Evolutionary conservation across 2,797 vertebrate species (phyloP).

Genomic region (Rhyacichthys aspro): DNA sequence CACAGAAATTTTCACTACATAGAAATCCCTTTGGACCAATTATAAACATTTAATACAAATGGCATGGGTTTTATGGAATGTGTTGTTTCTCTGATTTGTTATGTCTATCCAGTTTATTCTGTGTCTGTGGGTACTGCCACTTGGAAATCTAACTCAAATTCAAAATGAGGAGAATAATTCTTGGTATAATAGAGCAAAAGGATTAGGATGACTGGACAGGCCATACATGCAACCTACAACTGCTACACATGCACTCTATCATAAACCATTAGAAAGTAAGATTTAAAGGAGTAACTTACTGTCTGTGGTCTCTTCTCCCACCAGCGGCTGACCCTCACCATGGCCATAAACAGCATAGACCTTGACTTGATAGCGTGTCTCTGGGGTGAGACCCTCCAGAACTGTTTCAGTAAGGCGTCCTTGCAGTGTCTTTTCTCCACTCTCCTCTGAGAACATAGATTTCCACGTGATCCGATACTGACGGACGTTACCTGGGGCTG

Average conservation of each 20-base stretch:
- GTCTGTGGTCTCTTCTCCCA: slow-evolving; percentile 93
- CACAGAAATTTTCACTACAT: background rate
- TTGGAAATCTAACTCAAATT: too few relatives aligned
- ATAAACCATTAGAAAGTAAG: slow-evolving; percentile 3
- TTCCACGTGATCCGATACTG: slow-evolving; percentile 91
- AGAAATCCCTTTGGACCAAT: too few relatives aligned
- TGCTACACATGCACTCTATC: background rate
- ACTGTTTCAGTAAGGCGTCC: slow-evolving; percentile 85
- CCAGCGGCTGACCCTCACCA: slow-evolving; percentile 89
- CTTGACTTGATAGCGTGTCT: slow-evolving; percentile 94
- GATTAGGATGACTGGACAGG: too few relatives aligned
- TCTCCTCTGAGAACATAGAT: slow-evolving; percentile 87
- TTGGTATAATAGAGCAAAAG: too few relatives aligned
- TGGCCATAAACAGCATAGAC: slow-evolving; percentile 89
- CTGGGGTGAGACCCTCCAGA: slow-evolving; percentile 89
- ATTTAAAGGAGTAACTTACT: slow-evolving; percentile 77
- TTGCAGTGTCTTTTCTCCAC: slow-evolving; percentile 86
- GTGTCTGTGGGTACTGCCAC: too few relatives aligned
- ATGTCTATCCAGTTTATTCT: too few relatives aligned
- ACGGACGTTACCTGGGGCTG: slow-evolving; percentile 91
- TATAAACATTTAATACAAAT: too few relatives aligned
- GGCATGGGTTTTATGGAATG: too few relatives aligned
- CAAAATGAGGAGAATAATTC: too few relatives aligned
- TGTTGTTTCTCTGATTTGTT: too few relatives aligned
- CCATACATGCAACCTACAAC: background rate